phyloP scores from a whole-genome alignment of 1,140 invertebrate species.

The Cardiocondyla obscurior region DNA sequence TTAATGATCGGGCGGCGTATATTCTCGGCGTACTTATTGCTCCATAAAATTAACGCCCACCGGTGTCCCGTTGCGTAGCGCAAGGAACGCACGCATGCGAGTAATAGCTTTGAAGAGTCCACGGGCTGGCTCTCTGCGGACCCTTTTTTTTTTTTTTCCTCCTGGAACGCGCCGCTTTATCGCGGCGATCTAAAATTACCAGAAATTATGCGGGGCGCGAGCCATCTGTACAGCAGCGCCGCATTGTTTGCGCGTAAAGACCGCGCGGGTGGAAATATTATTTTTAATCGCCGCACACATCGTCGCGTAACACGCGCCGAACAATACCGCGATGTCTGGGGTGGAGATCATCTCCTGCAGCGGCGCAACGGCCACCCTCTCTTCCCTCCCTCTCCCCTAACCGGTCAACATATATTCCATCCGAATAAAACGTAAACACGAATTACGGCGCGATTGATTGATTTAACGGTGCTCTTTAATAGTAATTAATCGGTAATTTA shows the following conservation, averaged over 20 bases:
- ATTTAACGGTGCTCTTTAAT: slow-evolving; percentile 48
- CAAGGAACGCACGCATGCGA: slow-evolving; percentile 42
- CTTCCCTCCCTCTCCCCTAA: no score
- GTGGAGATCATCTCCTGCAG: not conserved
- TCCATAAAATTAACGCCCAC: slow-evolving; percentile 45
- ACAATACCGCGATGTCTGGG: not conserved
- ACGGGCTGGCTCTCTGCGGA: not conserved
- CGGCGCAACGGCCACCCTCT: no score
- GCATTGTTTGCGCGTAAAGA: slow-evolving; percentile 51
- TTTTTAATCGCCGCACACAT: slow-evolving; percentile 51
- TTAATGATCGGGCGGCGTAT: not conserved
- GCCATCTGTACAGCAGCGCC: slow-evolving; percentile 44
- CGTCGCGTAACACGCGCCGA: slow-evolving; percentile 1
- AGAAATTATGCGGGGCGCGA: slow-evolving; percentile 52
- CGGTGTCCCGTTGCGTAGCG: not conserved
- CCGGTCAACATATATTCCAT: slow-evolving; percentile 27
- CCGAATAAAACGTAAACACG: slow-evolving; percentile 40
- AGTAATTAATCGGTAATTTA: slow-evolving; percentile 46
- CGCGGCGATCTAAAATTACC: slow-evolving; percentile 56
- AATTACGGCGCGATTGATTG: slow-evolving; percentile 48
- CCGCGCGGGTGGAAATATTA: slow-evolving; percentile 43
- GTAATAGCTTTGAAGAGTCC: slow-evolving; percentile 35
- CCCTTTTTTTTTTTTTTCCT: slow-evolving; percentile 33
- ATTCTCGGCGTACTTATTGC: slow-evolving; percentile 6
- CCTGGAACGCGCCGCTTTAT: slow-evolving; percentile 29